phyloP scores from a whole-genome alignment of 2,113 vertebrate species.

The Laticauda colubrina region DNA sequence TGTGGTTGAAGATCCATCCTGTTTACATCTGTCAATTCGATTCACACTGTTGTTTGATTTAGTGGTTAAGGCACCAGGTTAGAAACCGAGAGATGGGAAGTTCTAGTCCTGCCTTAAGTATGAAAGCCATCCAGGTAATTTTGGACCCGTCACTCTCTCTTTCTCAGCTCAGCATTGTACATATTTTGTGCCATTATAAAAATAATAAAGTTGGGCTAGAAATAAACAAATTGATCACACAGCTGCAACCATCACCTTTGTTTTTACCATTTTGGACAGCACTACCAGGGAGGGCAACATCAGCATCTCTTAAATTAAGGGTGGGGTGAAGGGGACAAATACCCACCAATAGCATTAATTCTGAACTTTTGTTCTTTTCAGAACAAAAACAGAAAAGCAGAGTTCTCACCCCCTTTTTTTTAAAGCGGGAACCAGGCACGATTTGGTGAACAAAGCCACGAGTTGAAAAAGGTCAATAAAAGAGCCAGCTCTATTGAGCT shows the following conservation, averaged over 20 bases:
- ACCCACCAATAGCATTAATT: not conserved
- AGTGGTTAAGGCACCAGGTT: not conserved
- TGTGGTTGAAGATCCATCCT: not conserved
- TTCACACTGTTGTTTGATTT: not conserved
- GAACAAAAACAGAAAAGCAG: not conserved
- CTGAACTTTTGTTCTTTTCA: not conserved
- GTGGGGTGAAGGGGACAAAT: not conserved
- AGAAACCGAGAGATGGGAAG: not conserved
- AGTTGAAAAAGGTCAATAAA: not conserved
- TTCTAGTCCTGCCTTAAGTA: not conserved
- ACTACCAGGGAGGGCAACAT: not conserved
- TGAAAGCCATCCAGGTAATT: not conserved
- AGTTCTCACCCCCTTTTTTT: not conserved
- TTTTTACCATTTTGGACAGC: not conserved
- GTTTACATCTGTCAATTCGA: not conserved
- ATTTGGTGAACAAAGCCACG: not conserved
- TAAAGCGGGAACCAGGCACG: not conserved
- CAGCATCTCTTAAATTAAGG: not conserved
- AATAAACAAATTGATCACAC: not conserved
- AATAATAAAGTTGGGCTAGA: not conserved
- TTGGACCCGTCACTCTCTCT: not conserved
- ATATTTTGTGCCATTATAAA: not conserved
- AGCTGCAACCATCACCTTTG: not conserved
- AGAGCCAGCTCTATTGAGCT: not conserved
- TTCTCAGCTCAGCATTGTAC: not conserved